Base-by-base conservation (phyloP, 1,140 invertebrate genomes). In the Aphelinus atriplicis region DNA sequence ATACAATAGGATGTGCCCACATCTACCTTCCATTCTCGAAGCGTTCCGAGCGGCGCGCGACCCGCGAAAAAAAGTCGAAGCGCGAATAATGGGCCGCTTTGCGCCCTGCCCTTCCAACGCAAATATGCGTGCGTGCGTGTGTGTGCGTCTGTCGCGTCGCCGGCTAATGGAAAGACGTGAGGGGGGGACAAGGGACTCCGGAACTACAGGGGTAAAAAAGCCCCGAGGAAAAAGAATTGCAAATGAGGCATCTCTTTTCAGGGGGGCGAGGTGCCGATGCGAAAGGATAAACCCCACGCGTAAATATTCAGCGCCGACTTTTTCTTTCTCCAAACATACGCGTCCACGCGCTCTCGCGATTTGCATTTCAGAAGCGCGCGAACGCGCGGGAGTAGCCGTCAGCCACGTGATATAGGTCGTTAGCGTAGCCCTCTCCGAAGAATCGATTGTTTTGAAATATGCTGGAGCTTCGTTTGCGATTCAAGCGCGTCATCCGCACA, bases 291-390 rank as follows among this genome's bases (percentile, higher is more conserved):
- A 65, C 47, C 55, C 42, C 2, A 5, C 5, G 1, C 61, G 65
- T 75, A 75, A 75, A 75, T 70, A 70, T 75, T 75, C 73, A 75
- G 48, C 46, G 45, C 26, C 50, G n/a, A 42, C 47, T 66, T 72
- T 73, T 58, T 58, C 26, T 26, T 26, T 26, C 26, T 73, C 63
- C 5, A 58, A 47, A 46, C 53, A 9, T 7, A 55, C 2, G n/a
- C 51, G 51, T 9, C 61, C 46, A 53, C 42, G 50, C 55, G 42
- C 26, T 26, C 26, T 26, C 10, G 48, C 50, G 48, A 65, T 73
- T 73, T 73, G 71, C 62, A 73, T 73, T 73, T 73, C 64, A 73
- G 63, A 66, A 57, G 53, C 46, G 51, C 26, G 9, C 48, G 26
- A 26, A 26, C 26, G 26, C 26, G 26, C 26, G 26, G 26, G 26